Base-by-base conservation (phyloP, 2,888 invertebrate genomes). In the Oligia strigilis region DNA sequence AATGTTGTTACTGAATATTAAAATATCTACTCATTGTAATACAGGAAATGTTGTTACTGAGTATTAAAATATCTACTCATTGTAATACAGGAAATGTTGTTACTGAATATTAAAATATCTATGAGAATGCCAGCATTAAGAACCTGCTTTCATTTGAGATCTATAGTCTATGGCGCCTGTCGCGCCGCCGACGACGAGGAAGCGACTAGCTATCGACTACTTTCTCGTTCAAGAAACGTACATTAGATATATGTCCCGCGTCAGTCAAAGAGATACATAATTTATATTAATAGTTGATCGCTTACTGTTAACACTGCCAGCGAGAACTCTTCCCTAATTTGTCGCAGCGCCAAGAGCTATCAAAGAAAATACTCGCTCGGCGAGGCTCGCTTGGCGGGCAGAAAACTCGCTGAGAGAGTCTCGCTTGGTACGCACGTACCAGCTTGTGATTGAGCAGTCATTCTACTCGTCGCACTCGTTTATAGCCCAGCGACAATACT, bases 81-180 rank as follows among this genome's bases (percentile, higher is more conserved):
- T 23, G 14, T 77, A 40, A 40, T 29, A 49, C 11, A 13, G 13
- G 46, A 46, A 49, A 29, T n/a, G 4, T 8, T 43, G 23, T 23
- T 23, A 8, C 40, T 76, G 49, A 29, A 52, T 19, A 36, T 4
- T 29, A n/a, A 14, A 75, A 49, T n/a, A 77, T 29, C 4, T 23
- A 5, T n/a, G 0, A 46, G 11, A 58, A 79, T 67, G n/a, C n/a
- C 64, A 13, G 55, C 40, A 76, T 46, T 23, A 4, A 75, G 11
- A 29, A 13, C 46, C 13, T 13, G 36, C 43, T 55, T n/a, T 13
- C n/a, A 78, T 49, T 69, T 79, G 49, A 78, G 78, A 78, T 49
- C 69, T 40, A 60, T 0, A 71, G 13, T 49, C 2, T 8, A 19
- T 19, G 52, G 52, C 52, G 19, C 2, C 19, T 6, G 52, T 52